A percentile compares a stretch with the other conserved stretches of the same genome.
Conservation (phyloP, 1,140 invertebrate species). For the Macrobrachium rosenbergii region DNA sequence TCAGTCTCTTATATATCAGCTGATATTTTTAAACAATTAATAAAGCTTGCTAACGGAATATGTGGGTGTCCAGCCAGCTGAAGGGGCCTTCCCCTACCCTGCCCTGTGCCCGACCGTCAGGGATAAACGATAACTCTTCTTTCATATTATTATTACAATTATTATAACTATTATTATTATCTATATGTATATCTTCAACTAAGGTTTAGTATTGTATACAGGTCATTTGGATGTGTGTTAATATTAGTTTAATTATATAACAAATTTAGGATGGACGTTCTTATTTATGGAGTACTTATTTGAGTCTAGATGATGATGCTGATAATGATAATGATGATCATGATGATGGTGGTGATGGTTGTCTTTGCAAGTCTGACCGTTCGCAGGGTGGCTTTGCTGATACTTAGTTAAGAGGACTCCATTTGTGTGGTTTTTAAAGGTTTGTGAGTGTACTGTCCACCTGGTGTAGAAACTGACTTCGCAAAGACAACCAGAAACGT, state of each 20-base stretch:
- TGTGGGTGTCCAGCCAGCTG: conserved; percentile 1
- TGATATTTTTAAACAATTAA: not conserved
- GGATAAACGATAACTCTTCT: conserved; percentile 45
- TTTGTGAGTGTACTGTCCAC: too few relatives aligned
- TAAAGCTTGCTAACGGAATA: not conserved
- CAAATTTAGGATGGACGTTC: conserved; percentile 21
- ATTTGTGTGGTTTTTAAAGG: too few relatives aligned
- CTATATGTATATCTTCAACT: conserved; percentile 33
- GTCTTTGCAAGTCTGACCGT: too few relatives aligned
- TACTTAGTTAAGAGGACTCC: too few relatives aligned
- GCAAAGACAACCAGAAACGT: not conserved
- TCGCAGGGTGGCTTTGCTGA: too few relatives aligned
- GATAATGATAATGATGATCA: too few relatives aligned
- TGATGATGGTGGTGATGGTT: too few relatives aligned
- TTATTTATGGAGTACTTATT: conserved; percentile 18
- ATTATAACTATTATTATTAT: conserved; percentile 39
- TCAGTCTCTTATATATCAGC: too few relatives aligned
- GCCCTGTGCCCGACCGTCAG: conserved; percentile 44
- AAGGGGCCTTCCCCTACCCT: conserved; percentile 37
- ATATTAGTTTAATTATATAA: conserved; percentile 24
- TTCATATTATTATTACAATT: conserved; percentile 38
- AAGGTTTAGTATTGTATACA: conserved; percentile 41
- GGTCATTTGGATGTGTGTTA: conserved; percentile 25
- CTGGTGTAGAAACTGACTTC: not conserved
- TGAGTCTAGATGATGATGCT: not conserved